These are phyloP conservation scores for Erythrocercus mccallii DNA, from an alignment of 2,113 vertebrate genomes.

Conservation along the genomic window DNA sequence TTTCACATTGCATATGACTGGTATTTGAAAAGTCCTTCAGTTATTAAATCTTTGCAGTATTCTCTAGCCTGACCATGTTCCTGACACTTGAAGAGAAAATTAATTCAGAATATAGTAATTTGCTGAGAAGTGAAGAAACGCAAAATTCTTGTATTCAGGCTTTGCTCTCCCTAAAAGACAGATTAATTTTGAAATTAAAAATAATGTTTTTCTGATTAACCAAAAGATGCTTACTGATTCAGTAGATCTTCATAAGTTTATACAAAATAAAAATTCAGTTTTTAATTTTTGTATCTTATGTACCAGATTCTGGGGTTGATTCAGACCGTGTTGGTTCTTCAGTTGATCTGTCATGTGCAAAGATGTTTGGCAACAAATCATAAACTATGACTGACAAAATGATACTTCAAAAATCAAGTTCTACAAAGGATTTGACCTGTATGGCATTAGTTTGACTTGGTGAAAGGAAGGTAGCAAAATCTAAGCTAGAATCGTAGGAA, in stretches of 20 bases:
- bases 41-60: background rate
- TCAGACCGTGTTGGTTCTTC: background rate
- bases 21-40: background rate
- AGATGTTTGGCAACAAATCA: background rate
- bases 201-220: background rate
- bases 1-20: background rate
- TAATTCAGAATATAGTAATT: background rate
- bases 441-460: background rate
- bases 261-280: background rate
- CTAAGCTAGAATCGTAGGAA: background rate
- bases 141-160: background rate
- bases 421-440: background rate
- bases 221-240: background rate
- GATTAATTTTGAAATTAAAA: background rate
- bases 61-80: background rate
- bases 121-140: background rate
- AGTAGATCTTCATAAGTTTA: background rate
- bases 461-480: background rate
- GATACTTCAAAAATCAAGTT: background rate
- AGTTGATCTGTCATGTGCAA: background rate
- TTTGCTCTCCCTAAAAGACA: background rate
- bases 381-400: background rate
- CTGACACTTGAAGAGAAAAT: background rate
- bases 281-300: background rate
- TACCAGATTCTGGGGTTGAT: accelerated